These are phyloP conservation scores for Apotomis capreana DNA, from an alignment of 2,888 invertebrate species.

Conservation along the genomic window DNA sequence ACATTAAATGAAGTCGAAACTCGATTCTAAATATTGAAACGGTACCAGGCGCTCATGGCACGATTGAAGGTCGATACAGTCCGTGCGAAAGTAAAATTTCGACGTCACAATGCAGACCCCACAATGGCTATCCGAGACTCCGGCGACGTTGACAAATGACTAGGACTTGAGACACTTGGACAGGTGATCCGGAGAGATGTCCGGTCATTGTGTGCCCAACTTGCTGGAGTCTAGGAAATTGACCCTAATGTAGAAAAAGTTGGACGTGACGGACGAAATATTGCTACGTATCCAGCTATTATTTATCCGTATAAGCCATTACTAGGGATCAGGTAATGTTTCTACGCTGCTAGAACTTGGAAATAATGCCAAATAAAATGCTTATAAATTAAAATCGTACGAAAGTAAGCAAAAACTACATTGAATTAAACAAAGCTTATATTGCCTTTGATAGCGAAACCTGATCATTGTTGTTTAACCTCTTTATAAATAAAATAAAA, in stretches of 20 bases:
- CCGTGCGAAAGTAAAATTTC: constrained; percentile 34
- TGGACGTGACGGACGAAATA: constrained; percentile 9
- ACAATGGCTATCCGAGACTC: constrained; percentile 61
- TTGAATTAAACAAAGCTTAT: no score
- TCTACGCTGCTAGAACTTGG: no score
- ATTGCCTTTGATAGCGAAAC: no score
- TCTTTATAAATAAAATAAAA: no score
- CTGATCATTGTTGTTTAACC: no score
- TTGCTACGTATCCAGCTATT: background rate
- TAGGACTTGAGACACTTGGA: constrained; percentile 68
- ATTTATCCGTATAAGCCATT: background rate
- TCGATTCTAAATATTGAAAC: background rate
- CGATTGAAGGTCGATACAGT: constrained; percentile 11
- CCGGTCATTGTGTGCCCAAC: constrained; percentile 63
- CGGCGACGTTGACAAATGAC: constrained; percentile 73
- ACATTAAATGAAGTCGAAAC: no score
- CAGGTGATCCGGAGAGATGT: constrained; percentile 73
- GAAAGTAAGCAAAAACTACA: no score
- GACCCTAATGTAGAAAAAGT: constrained; percentile 33
- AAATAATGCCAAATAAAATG: no score
- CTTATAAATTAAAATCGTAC: no score
- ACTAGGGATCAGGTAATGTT: background rate
- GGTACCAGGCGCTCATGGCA: constrained; percentile 9
- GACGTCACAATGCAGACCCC: constrained; percentile 56
- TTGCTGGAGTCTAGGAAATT: constrained; percentile 44